These are phyloP conservation scores for Lepas anatifera DNA, from an alignment of 2,888 invertebrate genomes.

Conservation along the genomic window DNA sequence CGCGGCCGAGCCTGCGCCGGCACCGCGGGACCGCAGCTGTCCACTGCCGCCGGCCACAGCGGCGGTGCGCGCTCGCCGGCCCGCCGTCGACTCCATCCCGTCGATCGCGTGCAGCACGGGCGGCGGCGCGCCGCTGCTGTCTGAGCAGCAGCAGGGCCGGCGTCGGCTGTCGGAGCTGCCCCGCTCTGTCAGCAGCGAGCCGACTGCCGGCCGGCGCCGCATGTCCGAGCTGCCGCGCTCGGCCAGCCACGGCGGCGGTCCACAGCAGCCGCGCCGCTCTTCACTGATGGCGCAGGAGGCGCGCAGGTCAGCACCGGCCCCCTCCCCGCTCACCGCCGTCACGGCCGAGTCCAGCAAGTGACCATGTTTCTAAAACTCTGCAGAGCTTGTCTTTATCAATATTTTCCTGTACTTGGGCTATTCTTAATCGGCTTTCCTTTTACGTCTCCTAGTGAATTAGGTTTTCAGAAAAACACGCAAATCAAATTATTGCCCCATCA, in stretches of 20 bases:
- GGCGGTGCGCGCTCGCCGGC: not conserved
- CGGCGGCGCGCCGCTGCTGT: not conserved
- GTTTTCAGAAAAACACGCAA: no score
- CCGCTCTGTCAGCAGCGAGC: not conserved
- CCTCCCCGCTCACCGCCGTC: no score
- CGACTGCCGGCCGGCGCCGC: no score
- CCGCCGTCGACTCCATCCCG: not conserved
- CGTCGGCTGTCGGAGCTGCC: not conserved
- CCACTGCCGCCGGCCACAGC: no score
- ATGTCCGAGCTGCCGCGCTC: not conserved
- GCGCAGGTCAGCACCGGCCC: not conserved
- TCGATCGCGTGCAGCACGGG: slow-evolving; percentile 12
- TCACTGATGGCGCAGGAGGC: not conserved
- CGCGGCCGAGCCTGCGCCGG: not conserved
- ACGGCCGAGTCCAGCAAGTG: no score
- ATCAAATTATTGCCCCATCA: no score
- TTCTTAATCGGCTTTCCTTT: no score
- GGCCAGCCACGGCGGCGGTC: not conserved
- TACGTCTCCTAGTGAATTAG: no score
- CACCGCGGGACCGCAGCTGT: not conserved
- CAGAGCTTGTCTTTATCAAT: not conserved
- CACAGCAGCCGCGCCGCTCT: not conserved
- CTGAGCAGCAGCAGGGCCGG: not conserved
- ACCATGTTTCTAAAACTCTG: not conserved
- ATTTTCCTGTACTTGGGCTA: no score